Percentiles rank a stretch among this genome's conserved stretches.
Conservation (phyloP, 2,888 invertebrate genomes). For the Hyposoter dolosus region DNA sequence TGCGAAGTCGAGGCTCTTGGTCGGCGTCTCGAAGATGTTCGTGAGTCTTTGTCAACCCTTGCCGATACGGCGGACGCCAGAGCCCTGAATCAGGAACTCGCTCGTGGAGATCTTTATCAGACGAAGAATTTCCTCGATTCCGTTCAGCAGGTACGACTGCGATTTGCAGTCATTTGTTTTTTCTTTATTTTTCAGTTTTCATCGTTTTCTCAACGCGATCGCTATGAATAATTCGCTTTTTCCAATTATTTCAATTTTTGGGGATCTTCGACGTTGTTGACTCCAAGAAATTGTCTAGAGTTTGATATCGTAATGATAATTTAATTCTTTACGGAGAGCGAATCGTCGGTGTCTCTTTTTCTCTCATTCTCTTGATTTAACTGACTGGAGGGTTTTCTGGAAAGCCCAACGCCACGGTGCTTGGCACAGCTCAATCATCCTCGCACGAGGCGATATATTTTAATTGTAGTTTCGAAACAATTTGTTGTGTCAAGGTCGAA, state of each 20-base stretch:
- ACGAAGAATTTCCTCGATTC: constrained; percentile 89
- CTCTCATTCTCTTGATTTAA: constrained; percentile 5
- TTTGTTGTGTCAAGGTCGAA: constrained; percentile 84
- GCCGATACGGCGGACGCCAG: constrained; percentile 92
- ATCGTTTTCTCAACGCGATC: not conserved
- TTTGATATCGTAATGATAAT: constrained; percentile 33
- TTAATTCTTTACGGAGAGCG: not conserved
- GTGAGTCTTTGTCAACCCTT: constrained; percentile 90
- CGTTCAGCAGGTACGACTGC: constrained; percentile 90
- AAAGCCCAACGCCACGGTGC: constrained; percentile 78
- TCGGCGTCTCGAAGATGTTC: constrained; percentile 90
- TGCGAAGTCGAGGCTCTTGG: constrained; percentile 92
- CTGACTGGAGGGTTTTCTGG: constrained; percentile 61
- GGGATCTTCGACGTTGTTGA: not conserved
- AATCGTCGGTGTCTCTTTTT: constrained; percentile 14
- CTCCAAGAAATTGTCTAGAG: constrained; percentile 28
- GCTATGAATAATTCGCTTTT: constrained; percentile 43
- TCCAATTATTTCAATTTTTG: not conserved
- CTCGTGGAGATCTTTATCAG: constrained; percentile 86
- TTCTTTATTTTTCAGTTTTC: not conserved
- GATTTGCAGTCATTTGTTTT: not conserved
- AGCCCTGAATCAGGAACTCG: constrained; percentile 86
- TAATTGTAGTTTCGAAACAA: constrained; percentile 85
- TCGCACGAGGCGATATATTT: constrained; percentile 80
- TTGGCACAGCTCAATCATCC: constrained; percentile 84